Percentiles rank a stretch among this genome's conserved stretches.
phyloP scores from a whole-genome alignment of 2,888 invertebrate genomes.

The Cactoblastis cactorum region DNA sequence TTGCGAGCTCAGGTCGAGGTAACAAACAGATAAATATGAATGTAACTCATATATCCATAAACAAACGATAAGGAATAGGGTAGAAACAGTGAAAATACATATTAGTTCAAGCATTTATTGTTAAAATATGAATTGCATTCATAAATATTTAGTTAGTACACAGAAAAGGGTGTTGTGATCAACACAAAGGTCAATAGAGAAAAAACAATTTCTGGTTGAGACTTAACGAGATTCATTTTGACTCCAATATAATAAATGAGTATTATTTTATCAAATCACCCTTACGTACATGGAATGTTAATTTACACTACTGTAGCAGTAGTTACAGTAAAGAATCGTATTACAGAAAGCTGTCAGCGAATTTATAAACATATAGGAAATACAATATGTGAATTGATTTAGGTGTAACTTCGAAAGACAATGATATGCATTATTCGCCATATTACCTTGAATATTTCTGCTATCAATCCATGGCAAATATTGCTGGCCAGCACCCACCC shows the following conservation, averaged over 20 bases:
- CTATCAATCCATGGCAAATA: no score
- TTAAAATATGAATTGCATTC: slow-evolving; percentile 76
- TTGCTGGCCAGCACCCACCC: no score
- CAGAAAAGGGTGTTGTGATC: slow-evolving; percentile 6
- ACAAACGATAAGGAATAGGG: slow-evolving; percentile 35
- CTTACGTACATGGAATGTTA: slow-evolving; percentile 31
- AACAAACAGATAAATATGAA: slow-evolving; percentile 47
- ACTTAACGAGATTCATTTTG: neutral
- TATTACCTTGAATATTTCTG: no score
- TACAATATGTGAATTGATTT: neutral
- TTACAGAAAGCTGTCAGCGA: neutral
- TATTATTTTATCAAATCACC: slow-evolving; percentile 14
- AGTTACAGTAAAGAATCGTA: neutral
- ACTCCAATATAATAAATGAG: neutral
- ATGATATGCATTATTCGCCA: neutral
- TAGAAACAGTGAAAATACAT: slow-evolving; percentile 50
- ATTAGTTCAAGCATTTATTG: slow-evolving; percentile 64
- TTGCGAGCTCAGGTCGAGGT: neutral
- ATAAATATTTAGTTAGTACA: slow-evolving; percentile 33
- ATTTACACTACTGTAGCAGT: neutral
- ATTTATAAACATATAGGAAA: neutral
- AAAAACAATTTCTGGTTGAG: neutral
- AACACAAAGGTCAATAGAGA: neutral
- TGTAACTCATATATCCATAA: slow-evolving; percentile 70
- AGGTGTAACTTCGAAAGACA: neutral